phyloP scores from a whole-genome alignment of 1,140 invertebrate genomes.

The Planococcus citri region DNA sequence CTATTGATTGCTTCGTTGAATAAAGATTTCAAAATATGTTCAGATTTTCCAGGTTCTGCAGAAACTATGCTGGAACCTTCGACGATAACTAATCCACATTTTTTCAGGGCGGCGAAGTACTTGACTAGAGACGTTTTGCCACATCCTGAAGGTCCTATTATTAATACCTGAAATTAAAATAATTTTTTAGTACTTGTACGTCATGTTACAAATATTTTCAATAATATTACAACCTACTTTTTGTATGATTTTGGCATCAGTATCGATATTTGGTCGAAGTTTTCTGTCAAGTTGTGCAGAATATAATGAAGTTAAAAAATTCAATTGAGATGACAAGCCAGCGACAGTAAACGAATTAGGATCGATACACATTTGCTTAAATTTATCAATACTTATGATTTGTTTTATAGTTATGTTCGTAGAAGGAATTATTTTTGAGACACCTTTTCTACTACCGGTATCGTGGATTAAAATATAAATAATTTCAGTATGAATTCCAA shows the following conservation, averaged over 20 bases:
- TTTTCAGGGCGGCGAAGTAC: constrained; percentile 23
- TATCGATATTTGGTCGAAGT: not conserved
- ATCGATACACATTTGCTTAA: not conserved
- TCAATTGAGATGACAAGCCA: not conserved
- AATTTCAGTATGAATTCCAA: not conserved
- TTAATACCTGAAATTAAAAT: constrained; percentile 24
- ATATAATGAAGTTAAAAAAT: not conserved
- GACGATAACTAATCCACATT: constrained; percentile 24
- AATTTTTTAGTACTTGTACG: no score
- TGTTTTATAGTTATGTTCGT: not conserved
- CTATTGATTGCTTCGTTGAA: constrained; percentile 34
- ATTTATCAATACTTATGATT: not conserved
- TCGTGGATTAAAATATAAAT: not conserved
- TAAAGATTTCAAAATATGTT: constrained; percentile 32
- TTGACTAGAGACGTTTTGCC: constrained; percentile 28
- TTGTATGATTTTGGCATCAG: not conserved
- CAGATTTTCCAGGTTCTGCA: constrained; percentile 37
- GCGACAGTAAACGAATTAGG: not conserved
- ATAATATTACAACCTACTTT: not conserved
- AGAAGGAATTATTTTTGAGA: not conserved
- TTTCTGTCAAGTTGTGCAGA: not conserved
- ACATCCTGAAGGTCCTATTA: constrained; percentile 28
- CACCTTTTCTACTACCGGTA: not conserved
- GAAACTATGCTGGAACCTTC: constrained; percentile 25
- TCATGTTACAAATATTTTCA: not conserved